Conservation (phyloP, 2,888 invertebrate genomes). For the Bombylius major region DNA sequence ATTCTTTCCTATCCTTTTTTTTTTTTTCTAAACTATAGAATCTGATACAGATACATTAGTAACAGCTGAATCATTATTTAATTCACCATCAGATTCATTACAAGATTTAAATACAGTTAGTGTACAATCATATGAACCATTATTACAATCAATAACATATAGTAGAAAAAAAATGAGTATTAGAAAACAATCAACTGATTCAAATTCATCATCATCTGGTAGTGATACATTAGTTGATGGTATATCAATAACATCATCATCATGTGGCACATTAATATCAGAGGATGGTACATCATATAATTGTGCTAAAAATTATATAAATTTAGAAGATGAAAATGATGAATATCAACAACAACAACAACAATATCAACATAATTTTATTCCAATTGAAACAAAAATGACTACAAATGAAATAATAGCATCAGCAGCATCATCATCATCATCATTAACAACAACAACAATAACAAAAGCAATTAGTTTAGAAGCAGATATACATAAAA, state of each 20-base stretch:
- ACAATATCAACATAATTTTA: background rate
- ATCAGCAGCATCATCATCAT: too few species aligned
- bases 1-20: background rate
- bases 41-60: slow-evolving; percentile 37
- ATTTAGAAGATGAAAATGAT: background rate
- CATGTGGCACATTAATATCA: slow-evolving; percentile 44
- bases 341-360: background rate
- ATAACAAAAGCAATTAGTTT: too few species aligned
- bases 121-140: slow-evolving; percentile 8
- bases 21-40: slow-evolving; percentile 24
- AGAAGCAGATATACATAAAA: too few species aligned
- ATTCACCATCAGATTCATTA: slow-evolving; percentile 16
- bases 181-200: slow-evolving; percentile 12
- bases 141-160: slow-evolving; percentile 6
- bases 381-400: background rate
- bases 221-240: slow-evolving; percentile 18
- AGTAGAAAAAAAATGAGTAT: slow-evolving; percentile 2
- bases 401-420: too few species aligned
- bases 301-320: slow-evolving; percentile 31
- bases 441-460: too few species aligned
- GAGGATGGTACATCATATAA: slow-evolving; percentile 42
- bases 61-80: slow-evolving; percentile 23
- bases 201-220: slow-evolving; percentile 14
- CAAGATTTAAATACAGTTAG: slow-evolving; percentile 12
- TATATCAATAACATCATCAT: slow-evolving; percentile 30